phyloP scores from a whole-genome alignment of 2,113 vertebrate genomes.

The Pterophyllum scalare region DNA sequence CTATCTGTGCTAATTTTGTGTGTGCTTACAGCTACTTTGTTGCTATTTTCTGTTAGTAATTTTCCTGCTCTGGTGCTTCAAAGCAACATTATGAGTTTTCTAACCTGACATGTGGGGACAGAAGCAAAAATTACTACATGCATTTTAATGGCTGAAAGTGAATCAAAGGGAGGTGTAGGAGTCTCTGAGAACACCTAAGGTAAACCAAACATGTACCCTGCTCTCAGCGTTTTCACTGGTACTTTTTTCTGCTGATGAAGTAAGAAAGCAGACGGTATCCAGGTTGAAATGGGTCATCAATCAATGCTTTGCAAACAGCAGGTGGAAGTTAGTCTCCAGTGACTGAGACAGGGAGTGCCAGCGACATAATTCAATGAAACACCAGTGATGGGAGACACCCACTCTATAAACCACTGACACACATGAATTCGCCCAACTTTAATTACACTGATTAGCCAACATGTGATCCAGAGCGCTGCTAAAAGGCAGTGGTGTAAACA shows the following conservation, averaged over 20 bases:
- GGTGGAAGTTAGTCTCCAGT: neutral
- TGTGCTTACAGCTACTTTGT: neutral
- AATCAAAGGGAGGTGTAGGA: neutral
- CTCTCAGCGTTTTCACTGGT: rapidly evolving
- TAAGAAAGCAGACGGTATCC: neutral
- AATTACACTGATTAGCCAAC: conserved; percentile 63
- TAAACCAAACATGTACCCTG: neutral
- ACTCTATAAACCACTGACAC: conserved; percentile 54
- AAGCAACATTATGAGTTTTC: neutral
- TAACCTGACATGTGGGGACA: neutral
- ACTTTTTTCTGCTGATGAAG: neutral
- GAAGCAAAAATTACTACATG: neutral
- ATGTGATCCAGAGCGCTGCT: conserved; percentile 33
- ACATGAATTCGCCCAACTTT: conserved; percentile 44
- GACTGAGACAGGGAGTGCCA: conserved; percentile 52
- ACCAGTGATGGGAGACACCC: conserved; percentile 29
- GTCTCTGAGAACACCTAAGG: neutral
- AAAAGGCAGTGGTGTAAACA: conserved; percentile 18
- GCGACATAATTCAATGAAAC: conserved; percentile 39
- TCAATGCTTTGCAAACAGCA: neutral
- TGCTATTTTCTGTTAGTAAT: neutral
- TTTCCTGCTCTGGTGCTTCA: neutral
- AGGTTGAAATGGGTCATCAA: neutral
- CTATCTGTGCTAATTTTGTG: too few relatives aligned
- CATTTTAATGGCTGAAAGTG: neutral